These are phyloP conservation scores for Lasiurus cinereus DNA, from an alignment of 2,113 vertebrate genomes.

Conservation along the genomic window DNA sequence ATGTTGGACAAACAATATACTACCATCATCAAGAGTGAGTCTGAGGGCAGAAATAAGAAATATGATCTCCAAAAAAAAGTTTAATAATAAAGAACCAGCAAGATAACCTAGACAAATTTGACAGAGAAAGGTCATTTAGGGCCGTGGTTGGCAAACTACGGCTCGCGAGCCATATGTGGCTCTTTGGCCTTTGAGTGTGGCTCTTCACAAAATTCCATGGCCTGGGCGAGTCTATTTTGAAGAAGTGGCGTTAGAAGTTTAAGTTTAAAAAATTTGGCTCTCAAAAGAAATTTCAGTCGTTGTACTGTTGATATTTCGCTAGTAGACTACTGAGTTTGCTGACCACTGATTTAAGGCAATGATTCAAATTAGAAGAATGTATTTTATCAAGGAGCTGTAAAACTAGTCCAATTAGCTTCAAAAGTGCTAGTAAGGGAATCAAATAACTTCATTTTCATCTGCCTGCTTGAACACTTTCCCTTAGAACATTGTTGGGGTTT, in stretches of 20 bases:
- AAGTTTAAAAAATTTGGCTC: too few relatives aligned
- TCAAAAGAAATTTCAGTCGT: too few relatives aligned
- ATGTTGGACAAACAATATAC: constrained; percentile 4
- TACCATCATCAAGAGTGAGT: constrained; percentile 18
- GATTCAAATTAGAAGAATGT: constrained; percentile 49
- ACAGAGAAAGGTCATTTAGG: constrained; percentile 37
- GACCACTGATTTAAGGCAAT: neutral
- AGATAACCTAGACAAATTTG: neutral
- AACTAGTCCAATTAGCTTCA: neutral
- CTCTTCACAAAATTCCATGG: too few relatives aligned
- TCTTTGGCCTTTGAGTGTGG: too few relatives aligned
- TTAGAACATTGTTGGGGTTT: neutral
- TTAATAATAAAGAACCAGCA: constrained; percentile 53
- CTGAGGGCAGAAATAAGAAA: constrained; percentile 59
- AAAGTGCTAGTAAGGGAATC: neutral
- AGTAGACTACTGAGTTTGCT: too few relatives aligned
- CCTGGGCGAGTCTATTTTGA: too few relatives aligned
- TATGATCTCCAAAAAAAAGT: neutral
- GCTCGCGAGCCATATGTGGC: too few relatives aligned
- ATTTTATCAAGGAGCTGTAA: constrained; percentile 27
- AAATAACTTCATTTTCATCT: constrained; percentile 6
- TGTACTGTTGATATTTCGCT: too few relatives aligned
- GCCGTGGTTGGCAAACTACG: too few relatives aligned
- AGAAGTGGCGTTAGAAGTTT: too few relatives aligned
- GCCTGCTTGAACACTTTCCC: neutral